phyloP scores from a whole-genome alignment of 2,113 vertebrate species.

The Urocynchramus pylzowi region DNA sequence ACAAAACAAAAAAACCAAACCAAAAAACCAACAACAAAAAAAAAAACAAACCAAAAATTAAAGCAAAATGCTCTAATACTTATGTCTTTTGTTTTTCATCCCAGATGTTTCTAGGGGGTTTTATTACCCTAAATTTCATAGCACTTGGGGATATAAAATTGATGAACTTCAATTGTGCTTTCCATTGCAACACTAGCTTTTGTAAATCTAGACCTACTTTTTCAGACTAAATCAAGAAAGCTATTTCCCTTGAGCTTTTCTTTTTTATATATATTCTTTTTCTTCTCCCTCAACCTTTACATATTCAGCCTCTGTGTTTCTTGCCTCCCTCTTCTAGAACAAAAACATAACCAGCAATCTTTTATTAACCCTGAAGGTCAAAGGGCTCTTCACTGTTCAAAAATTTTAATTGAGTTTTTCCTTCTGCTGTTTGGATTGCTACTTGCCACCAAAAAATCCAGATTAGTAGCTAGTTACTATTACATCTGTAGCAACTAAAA shows the following conservation, averaged over 20 bases:
- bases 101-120: not conserved
- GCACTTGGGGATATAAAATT: not conserved
- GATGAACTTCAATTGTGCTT: not conserved
- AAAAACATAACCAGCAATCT: not conserved
- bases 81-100: not conserved
- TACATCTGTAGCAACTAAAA: not conserved
- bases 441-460: not conserved
- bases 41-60: not conserved
- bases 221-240: slow-evolving; percentile 4
- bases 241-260: not conserved
- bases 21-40: not conserved
- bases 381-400: not conserved
- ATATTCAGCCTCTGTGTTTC: not conserved
- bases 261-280: not conserved
- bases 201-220: not conserved
- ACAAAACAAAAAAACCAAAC: too few species aligned
- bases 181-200: not conserved
- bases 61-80: not conserved
- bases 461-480: not conserved
- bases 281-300: not conserved
- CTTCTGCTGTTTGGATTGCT: not conserved
- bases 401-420: not conserved
- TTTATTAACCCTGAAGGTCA: not conserved
- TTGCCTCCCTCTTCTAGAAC: not conserved
- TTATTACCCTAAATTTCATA: not conserved